phyloP scores from a whole-genome alignment of 2,113 vertebrate genomes.

The Lycaon pictus region DNA sequence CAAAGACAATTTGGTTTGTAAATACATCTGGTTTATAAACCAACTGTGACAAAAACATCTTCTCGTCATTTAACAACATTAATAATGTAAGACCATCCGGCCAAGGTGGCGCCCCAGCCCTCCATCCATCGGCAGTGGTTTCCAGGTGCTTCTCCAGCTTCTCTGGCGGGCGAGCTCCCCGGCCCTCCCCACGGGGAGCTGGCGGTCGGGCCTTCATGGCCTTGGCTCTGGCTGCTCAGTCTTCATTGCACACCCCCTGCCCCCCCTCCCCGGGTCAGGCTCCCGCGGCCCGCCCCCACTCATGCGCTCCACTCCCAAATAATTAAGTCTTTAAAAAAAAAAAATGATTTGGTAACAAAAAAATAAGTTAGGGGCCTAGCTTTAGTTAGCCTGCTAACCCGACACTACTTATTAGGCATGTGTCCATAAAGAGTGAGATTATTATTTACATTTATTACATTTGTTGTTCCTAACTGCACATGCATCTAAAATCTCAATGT shows the following conservation, averaged over 20 bases:
- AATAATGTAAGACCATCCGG: not conserved
- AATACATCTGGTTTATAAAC: not conserved
- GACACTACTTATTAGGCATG: too few species aligned
- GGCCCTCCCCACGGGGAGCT: not conserved
- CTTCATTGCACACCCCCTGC: not conserved
- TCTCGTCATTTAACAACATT: not conserved
- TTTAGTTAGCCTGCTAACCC: not conserved
- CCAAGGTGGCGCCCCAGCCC: too few species aligned
- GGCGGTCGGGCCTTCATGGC: not conserved
- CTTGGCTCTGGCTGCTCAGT: not conserved
- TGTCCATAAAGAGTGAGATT: not conserved
- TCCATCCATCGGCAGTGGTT: fast-evolving
- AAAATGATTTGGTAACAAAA: too few species aligned
- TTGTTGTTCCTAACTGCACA: not conserved
- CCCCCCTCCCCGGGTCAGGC: not conserved
- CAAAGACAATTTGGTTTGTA: not conserved
- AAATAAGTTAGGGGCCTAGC: not conserved
- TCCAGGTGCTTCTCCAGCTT: not conserved
- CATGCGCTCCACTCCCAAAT: too few species aligned
- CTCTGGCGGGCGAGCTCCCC: too few species aligned
- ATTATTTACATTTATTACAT: not conserved
- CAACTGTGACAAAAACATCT: not conserved
- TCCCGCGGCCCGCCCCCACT: not conserved
- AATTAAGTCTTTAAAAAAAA: too few species aligned
- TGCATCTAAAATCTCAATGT: not conserved